Percentiles rank a stretch among this genome's conserved stretches.
Evolutionary conservation across 2,797 vertebrate genomes (phyloP).

Genomic region (Todus mexicanus): DNA sequence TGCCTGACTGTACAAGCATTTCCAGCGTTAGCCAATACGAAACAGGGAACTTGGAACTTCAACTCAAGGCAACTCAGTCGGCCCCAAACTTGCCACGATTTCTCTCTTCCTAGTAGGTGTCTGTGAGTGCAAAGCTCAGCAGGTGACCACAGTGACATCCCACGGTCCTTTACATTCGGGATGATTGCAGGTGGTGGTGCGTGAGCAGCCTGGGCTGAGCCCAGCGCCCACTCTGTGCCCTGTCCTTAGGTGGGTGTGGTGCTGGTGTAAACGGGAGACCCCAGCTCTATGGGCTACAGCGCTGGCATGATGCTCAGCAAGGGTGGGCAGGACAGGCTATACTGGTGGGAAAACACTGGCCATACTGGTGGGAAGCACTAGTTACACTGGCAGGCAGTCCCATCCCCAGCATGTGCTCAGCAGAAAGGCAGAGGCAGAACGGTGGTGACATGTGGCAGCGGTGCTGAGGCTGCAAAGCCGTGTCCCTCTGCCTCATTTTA

Average conservation of each 20-base stretch:
- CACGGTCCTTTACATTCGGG: background rate
- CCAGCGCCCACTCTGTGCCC: background rate
- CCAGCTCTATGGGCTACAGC: background rate
- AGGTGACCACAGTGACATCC: background rate
- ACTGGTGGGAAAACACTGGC: background rate
- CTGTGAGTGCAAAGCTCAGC: background rate
- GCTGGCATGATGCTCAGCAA: fast-evolving
- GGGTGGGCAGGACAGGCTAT: background rate
- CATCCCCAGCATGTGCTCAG: background rate
- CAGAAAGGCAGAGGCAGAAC: background rate
- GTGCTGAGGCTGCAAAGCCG: background rate
- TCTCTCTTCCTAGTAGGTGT: background rate
- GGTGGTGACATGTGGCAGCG: background rate
- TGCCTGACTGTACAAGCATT: background rate
- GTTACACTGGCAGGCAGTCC: background rate
- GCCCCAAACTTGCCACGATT: background rate
- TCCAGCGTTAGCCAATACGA: background rate
- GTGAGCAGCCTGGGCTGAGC: background rate
- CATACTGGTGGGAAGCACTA: background rate
- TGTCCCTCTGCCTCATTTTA: background rate
- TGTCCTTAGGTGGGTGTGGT: fast-evolving
- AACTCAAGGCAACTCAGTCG: background rate
- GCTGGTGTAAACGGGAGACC: background rate
- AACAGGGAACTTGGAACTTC: background rate
- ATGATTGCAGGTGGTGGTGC: background rate